Percentiles rank a stretch among this genome's conserved stretches.
Conservation (phyloP, 2,797 vertebrate genomes). For the Cryptoprocta ferox region DNA sequence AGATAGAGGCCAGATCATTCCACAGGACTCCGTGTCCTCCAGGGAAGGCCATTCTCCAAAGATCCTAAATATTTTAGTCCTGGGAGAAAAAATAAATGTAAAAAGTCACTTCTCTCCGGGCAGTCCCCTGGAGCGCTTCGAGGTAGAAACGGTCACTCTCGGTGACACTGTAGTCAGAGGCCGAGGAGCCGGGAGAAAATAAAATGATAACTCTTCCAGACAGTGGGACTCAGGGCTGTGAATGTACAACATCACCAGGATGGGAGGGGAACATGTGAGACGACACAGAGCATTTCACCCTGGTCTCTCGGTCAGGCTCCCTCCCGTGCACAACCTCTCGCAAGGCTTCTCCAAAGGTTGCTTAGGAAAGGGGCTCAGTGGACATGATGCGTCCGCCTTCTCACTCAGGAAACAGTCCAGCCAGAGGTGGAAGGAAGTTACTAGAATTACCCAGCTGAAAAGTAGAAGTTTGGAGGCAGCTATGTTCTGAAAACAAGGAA, state of each 20-base stretch:
- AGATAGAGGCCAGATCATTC: background rate
- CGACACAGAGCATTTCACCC: fast-evolving
- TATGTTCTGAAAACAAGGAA: background rate
- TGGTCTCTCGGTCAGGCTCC: background rate
- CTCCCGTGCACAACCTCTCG: fast-evolving
- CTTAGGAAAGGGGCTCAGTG: background rate
- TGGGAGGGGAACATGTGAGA: background rate
- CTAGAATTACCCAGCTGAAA: background rate
- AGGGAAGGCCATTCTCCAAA: background rate
- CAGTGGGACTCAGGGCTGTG: background rate
- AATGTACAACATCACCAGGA: fast-evolving
- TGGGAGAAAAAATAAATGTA: background rate
- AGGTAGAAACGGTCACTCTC: background rate
- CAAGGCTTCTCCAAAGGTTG: background rate
- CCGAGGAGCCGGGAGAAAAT: background rate
- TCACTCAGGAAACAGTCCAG: background rate
- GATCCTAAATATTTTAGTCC: background rate
- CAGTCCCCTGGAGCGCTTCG: background rate
- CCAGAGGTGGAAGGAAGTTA: background rate
- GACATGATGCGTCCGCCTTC: background rate
- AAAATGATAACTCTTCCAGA: background rate
- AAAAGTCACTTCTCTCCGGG: background rate
- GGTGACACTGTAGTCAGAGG: background rate
- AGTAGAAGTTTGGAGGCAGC: background rate
- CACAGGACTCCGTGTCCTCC: background rate